These are phyloP conservation scores for Xyrichtys novacula DNA, from an alignment of 2,797 vertebrate genomes.

Conservation along the genomic window DNA sequence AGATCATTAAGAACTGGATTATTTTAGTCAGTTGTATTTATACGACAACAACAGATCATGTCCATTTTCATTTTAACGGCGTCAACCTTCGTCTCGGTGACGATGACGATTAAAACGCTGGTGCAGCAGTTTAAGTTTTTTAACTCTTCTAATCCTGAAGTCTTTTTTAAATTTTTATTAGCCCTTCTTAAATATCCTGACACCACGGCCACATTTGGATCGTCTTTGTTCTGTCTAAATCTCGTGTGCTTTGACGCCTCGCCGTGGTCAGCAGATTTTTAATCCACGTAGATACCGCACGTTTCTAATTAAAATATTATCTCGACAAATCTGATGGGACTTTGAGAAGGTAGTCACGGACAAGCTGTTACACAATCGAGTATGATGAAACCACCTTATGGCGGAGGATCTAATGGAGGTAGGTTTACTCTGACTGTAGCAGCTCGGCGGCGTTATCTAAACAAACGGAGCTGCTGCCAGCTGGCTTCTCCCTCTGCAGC, in stretches of 20 bases:
- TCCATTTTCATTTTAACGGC: too few relatives aligned
- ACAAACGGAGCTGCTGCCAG: constrained; percentile 70
- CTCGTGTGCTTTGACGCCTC: constrained; percentile 16
- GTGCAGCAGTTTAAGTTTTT: not conserved
- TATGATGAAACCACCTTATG: constrained; percentile 62
- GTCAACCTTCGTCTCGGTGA: too few relatives aligned
- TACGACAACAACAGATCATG: too few relatives aligned
- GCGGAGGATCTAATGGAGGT: constrained; percentile 50
- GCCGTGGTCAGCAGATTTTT: constrained; percentile 46
- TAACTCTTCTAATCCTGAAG: not conserved
- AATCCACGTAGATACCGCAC: constrained; percentile 20
- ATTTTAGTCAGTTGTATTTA: too few relatives aligned
- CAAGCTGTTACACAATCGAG: constrained; percentile 47
- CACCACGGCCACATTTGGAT: constrained; percentile 8
- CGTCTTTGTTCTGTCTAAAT: not conserved
- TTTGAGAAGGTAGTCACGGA: constrained; percentile 16
- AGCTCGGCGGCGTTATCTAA: constrained; percentile 67
- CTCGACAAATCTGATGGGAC: constrained; percentile 37
- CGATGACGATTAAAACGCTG: not conserved
- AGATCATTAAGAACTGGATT: too few relatives aligned
- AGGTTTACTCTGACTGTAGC: constrained; percentile 57
- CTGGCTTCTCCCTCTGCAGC: constrained; percentile 63
- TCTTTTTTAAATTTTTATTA: not conserved
- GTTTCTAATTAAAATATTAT: constrained; percentile 49
- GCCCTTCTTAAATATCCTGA: not conserved